phyloP scores from a whole-genome alignment of 2,888 invertebrate genomes.

The Phaonia tiefii region DNA sequence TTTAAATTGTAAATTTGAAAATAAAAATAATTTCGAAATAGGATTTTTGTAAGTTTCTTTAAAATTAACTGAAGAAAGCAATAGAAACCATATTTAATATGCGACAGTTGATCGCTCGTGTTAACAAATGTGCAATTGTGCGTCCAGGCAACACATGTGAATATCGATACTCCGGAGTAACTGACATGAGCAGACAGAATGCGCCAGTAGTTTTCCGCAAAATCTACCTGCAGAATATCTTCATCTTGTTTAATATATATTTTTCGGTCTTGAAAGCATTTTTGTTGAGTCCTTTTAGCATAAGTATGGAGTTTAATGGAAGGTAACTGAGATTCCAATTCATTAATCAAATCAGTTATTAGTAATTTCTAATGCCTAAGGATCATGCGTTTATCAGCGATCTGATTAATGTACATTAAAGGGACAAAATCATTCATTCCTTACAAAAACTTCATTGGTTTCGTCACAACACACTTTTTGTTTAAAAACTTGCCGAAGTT shows the following conservation, averaged over 20 bases:
- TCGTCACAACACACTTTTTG: slow-evolving; percentile 51
- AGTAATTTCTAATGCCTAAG: slow-evolving; percentile 44
- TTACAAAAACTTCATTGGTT: slow-evolving; percentile 51
- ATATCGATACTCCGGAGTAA: slow-evolving; percentile 52
- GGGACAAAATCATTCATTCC: slow-evolving; percentile 41
- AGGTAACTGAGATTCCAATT: slow-evolving; percentile 45
- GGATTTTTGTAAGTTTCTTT: slow-evolving; percentile 48
- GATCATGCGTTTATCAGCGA: slow-evolving; percentile 36
- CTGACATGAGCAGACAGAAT: slow-evolving; percentile 47
- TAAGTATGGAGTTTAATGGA: slow-evolving; percentile 53
- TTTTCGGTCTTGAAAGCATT: slow-evolving; percentile 41
- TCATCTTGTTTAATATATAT: neutral
- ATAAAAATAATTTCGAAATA: slow-evolving; percentile 31
- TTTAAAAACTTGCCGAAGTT: slow-evolving; percentile 50
- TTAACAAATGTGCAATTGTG: slow-evolving; percentile 40
- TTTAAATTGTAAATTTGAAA: slow-evolving; percentile 43
- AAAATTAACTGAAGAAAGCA: slow-evolving; percentile 41
- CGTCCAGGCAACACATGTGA: slow-evolving; percentile 42
- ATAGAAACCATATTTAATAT: slow-evolving; percentile 51
- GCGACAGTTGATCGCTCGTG: slow-evolving; percentile 31
- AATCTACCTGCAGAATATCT: slow-evolving; percentile 45
- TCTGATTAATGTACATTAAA: slow-evolving; percentile 42
- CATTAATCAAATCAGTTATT: slow-evolving; percentile 45
- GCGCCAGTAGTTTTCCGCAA: slow-evolving; percentile 51
- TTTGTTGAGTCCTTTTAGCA: too few relatives aligned